phyloP scores from a whole-genome alignment of 1,140 invertebrate species.

The Drosophila chauvacae region DNA sequence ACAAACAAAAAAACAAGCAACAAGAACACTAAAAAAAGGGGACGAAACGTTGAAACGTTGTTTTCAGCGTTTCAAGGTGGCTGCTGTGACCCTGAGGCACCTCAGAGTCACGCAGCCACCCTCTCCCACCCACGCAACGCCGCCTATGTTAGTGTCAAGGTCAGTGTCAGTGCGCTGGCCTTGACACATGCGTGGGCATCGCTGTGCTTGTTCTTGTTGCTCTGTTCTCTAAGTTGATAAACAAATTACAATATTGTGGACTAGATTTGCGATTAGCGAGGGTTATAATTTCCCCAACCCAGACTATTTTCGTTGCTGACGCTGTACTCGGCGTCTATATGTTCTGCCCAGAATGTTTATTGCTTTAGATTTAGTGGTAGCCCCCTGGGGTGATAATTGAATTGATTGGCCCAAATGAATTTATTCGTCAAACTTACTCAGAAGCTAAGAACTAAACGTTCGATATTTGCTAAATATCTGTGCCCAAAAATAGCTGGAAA shows the following conservation, averaged over 20 bases:
- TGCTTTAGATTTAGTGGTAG: slow-evolving; percentile 20
- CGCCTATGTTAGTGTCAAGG: slow-evolving; percentile 45
- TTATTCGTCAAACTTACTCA: background rate
- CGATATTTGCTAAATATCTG: background rate
- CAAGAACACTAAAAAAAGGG: slow-evolving; percentile 30
- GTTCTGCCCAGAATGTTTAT: slow-evolving; percentile 37
- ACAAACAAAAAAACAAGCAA: slow-evolving; percentile 11
- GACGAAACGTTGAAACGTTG: slow-evolving; percentile 10
- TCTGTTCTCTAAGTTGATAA: slow-evolving; percentile 36
- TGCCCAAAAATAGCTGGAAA: slow-evolving; percentile 18
- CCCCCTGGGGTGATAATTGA: slow-evolving; percentile 35
- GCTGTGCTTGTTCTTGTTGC: slow-evolving; percentile 9
- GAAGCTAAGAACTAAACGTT: background rate
- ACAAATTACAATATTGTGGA: slow-evolving; percentile 79
- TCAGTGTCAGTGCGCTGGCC: slow-evolving; percentile 62
- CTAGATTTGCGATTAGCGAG: slow-evolving; percentile 37
- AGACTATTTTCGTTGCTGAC: slow-evolving; percentile 76
- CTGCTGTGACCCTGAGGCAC: slow-evolving; percentile 20
- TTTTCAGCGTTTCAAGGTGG: slow-evolving; percentile 30
- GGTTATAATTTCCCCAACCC: slow-evolving; percentile 18
- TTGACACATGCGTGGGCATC: slow-evolving; percentile 52
- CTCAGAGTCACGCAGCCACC: background rate
- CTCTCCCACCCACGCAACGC: slow-evolving; percentile 1
- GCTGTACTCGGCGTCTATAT: slow-evolving; percentile 34
- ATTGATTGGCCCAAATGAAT: slow-evolving; percentile 24